A percentile compares a stretch with the other conserved stretches of the same genome.
phyloP scores from a whole-genome alignment of 1,140 invertebrate genomes.

The Panulirus ornatus region DNA sequence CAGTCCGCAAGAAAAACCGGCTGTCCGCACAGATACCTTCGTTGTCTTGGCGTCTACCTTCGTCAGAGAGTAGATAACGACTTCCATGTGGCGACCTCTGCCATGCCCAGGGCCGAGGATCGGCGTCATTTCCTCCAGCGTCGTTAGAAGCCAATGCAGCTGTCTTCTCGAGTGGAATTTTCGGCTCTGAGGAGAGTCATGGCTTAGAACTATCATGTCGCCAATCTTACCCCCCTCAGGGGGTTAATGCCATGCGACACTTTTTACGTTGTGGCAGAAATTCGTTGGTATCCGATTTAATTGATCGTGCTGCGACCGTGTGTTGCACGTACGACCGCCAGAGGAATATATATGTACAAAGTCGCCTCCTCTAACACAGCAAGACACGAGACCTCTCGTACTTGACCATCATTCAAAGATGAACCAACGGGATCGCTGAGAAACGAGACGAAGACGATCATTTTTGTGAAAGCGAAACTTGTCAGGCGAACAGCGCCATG shows the following conservation, averaged over 20 bases:
- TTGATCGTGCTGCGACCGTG: conserved; percentile 17
- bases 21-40: conserved; percentile 3
- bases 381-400: not conserved
- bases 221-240: not conserved
- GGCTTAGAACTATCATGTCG: conserved; percentile 8
- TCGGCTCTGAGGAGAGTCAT: conserved; percentile 4
- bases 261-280: conserved; percentile 21
- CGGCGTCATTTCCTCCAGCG: not conserved
- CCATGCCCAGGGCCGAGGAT: not conserved
- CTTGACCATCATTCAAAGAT: not conserved
- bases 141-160: conserved; percentile 18
- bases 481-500: conserved; percentile 22
- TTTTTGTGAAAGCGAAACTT: conserved; percentile 24
- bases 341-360: too few species aligned
- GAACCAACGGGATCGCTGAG: not conserved
- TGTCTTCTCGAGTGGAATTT: not conserved
- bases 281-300: conserved; percentile 34
- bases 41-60: not conserved
- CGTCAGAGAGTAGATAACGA: conserved; percentile 20
- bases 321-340: too few species aligned
- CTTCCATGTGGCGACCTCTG: not conserved
- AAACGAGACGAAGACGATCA: conserved; percentile 16
- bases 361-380: not conserved
- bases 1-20: not conserved
- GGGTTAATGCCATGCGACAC: conserved; percentile 13